A percentile compares a stretch with the other conserved stretches of the same genome.
Conservation (phyloP, 2,113 vertebrate species). For the Nestor notabilis region DNA sequence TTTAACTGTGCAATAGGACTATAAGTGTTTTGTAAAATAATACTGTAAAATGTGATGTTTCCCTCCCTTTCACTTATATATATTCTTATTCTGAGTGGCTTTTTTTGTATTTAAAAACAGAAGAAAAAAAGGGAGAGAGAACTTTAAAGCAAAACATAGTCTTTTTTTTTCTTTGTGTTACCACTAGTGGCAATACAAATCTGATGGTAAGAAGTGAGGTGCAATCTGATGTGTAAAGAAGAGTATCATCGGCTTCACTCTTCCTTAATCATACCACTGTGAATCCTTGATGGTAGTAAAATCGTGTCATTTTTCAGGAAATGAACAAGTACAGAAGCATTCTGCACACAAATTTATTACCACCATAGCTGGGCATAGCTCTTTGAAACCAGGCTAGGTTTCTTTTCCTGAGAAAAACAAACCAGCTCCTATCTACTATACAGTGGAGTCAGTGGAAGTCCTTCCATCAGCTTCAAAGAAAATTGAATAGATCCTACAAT, state of each 20-base stretch:
- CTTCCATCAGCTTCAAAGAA: not conserved
- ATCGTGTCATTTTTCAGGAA: not conserved
- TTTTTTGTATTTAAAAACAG: not conserved
- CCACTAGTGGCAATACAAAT: not conserved
- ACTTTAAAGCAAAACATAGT: not conserved
- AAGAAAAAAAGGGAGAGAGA: not conserved
- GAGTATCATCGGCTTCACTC: not conserved
- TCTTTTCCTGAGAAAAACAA: not conserved
- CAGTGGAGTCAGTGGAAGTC: not conserved
- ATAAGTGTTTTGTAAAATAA: constrained; percentile 5
- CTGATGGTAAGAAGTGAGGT: not conserved
- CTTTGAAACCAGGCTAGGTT: not conserved
- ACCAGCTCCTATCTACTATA: not conserved
- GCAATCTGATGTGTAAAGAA: not conserved
- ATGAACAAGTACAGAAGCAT: not conserved
- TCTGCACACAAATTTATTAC: not conserved
- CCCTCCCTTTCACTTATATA: not conserved
- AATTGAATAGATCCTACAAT: not conserved
- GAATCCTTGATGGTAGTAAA: not conserved
- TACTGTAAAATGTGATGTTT: not conserved
- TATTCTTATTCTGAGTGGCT: not conserved
- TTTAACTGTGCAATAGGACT: not conserved
- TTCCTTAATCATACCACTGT: not conserved
- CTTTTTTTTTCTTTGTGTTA: not conserved
- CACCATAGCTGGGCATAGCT: not conserved